phyloP scores from a whole-genome alignment of 2,888 invertebrate species.

The Drosophila rellima region DNA sequence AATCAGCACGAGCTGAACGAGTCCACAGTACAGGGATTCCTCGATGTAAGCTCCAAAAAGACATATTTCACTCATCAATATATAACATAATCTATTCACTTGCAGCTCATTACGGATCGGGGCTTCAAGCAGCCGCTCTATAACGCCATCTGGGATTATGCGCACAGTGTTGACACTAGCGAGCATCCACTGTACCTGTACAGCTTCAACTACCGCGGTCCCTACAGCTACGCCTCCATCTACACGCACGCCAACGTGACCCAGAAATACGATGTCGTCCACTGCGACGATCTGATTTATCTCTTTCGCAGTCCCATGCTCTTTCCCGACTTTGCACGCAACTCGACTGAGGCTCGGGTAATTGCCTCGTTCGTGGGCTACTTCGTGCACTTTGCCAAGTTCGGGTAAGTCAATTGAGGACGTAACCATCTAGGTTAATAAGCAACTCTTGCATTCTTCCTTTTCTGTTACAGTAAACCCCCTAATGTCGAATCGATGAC shows the following conservation, averaged over 20 bases:
- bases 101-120: constrained; percentile 86
- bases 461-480: constrained; percentile 65
- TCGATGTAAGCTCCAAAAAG: too few relatives aligned
- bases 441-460: too few relatives aligned
- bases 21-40: constrained; percentile 73
- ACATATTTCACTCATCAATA: too few relatives aligned
- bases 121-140: constrained; percentile 86
- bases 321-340: constrained; percentile 83
- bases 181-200: constrained; percentile 86
- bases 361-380: constrained; percentile 84
- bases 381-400: constrained; percentile 86
- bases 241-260: constrained; percentile 82
- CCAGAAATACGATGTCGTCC: constrained; percentile 84
- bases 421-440: too few relatives aligned
- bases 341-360: constrained; percentile 83
- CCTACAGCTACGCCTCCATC: constrained; percentile 84
- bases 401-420: constrained; percentile 83
- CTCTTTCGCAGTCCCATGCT: constrained; percentile 86
- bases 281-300: constrained; percentile 87
- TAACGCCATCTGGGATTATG: constrained; percentile 78
- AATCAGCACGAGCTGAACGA: constrained; percentile 73
- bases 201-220: constrained; percentile 86
- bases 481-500: constrained; percentile 39
- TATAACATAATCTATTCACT: too few relatives aligned
- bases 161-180: constrained; percentile 54